Conservation (phyloP, 2,797 vertebrate species). For the Pyrocephalus nanus region DNA sequence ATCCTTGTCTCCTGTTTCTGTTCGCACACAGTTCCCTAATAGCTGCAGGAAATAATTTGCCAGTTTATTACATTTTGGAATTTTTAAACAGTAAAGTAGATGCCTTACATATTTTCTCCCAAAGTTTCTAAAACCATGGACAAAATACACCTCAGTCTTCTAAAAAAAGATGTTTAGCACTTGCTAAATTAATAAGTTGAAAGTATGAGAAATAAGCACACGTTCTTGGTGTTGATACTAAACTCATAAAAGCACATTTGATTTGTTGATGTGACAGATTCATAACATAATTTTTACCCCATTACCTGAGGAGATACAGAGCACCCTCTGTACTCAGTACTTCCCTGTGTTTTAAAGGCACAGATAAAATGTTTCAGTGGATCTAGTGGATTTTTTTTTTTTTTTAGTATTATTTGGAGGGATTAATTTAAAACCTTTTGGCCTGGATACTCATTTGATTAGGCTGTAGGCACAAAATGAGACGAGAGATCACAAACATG, state of each 20-base stretch:
- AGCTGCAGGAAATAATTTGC: not conserved
- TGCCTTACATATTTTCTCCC: not conserved
- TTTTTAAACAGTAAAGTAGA: not conserved
- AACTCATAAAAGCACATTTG: not conserved
- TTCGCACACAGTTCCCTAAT: not conserved
- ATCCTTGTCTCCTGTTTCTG: not conserved
- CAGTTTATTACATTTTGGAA: not conserved
- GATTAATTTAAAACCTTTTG: conserved; percentile 40
- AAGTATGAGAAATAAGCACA: not conserved
- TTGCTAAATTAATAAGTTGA: not conserved
- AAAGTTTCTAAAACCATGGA: not conserved
- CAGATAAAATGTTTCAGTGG: not conserved
- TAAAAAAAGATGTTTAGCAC: not conserved
- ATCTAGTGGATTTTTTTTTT: not conserved
- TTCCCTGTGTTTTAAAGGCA: not conserved
- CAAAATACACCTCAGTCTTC: not conserved
- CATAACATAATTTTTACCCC: not conserved
- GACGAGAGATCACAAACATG: not conserved
- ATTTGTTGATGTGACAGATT: not conserved
- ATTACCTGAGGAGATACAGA: not conserved
- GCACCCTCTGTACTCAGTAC: accelerated
- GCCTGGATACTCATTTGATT: conserved; percentile 24
- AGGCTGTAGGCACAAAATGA: conserved; percentile 1
- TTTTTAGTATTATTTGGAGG: not conserved
- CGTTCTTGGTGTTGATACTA: not conserved